Evolutionary conservation across 1,140 invertebrate genomes (phyloP).

Genomic region (Atta colombica): DNA sequence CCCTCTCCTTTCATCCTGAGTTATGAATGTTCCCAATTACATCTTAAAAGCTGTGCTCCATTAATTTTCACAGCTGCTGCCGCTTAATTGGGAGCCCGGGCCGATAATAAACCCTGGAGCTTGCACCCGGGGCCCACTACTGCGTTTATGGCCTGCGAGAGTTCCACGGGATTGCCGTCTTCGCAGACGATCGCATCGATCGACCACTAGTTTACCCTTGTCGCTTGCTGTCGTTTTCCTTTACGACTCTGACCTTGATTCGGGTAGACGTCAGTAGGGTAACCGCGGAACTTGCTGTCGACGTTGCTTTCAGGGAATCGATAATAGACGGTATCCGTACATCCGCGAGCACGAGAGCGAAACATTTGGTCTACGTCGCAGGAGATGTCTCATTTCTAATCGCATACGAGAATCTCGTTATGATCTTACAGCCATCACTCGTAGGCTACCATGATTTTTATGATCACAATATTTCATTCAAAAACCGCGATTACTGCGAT

Average conservation of each 20-base stretch:
- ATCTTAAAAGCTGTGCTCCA: slow-evolving; percentile 90
- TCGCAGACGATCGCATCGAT: slow-evolving; percentile 81
- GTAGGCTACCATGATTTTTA: slow-evolving; percentile 21
- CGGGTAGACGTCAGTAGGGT: slow-evolving; percentile 61
- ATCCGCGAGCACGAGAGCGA: slow-evolving; percentile 23
- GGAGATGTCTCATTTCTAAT: slow-evolving; percentile 33
- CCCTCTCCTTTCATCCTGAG: slow-evolving; percentile 78
- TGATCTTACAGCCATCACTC: not conserved
- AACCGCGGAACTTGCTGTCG: slow-evolving; percentile 56
- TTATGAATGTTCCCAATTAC: slow-evolving; percentile 90
- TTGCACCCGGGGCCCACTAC: slow-evolving; percentile 81
- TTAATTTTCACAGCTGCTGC: slow-evolving; percentile 90
- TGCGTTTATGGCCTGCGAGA: slow-evolving; percentile 79
- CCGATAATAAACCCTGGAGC: slow-evolving; percentile 88
- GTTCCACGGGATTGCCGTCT: slow-evolving; percentile 75
- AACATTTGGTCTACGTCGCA: not conserved
- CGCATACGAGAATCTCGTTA: slow-evolving; percentile 40
- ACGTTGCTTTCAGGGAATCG: slow-evolving; percentile 51
- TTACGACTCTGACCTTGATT: slow-evolving; percentile 81
- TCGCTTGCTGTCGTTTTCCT: slow-evolving; percentile 69
- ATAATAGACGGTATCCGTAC: slow-evolving; percentile 34
- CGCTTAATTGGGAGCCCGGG: slow-evolving; percentile 89
- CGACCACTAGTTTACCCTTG: slow-evolving; percentile 68
- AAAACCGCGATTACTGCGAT: not conserved
- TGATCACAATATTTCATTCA: not conserved